Evolutionary conservation across 2,888 invertebrate genomes (phyloP), one percentile per base, ranked within the genome.

Genomic region (Antheraea assamensis): DNA sequence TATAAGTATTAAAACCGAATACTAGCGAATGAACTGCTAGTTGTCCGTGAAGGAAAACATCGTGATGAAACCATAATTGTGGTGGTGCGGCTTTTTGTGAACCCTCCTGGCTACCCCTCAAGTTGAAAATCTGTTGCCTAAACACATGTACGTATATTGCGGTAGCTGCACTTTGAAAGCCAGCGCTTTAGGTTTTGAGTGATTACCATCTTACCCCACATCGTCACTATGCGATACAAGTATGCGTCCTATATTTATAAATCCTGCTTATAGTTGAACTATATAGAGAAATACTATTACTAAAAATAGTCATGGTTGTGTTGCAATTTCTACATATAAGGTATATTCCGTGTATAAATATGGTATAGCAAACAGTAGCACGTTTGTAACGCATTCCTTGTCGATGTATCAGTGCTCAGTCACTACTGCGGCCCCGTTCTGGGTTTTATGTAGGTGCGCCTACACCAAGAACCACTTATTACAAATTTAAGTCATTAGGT

Each of bases 371-470:
- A 87, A 83, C 82, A 85, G 81, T 79, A 81, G 83, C 80, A 81
- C 79, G 83, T 81, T 82, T 84, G 82, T 82, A 79, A 81, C 81
- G 83, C 86, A 90, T 90, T 89, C 88, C 82, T 82, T 80, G 78
- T 78, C 81, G 83, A 86, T 88, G 86, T 86, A 87, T 89, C 87
- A 86, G 78, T 74, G 72, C 78, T 74, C 74, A 75, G 74, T 74
- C 74, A 75, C 74, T 77, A 75, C 73, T 72, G 74, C 74, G 75
- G 73, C 74, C 74, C 76, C 71, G 71, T 70, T 74, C 71, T 72
- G 52, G 74, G 74, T 70, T 49, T 35, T 70, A 64, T 73, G 74
- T 74, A 74, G 72, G 74, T 74, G 73, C 75, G 73, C 75, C 75
- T 73, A 73, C 75, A 64, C 71, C 30, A 61, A 58, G n/a, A 52